Base-by-base conservation (phyloP, 2,797 vertebrate species). In the Remorina albescens region DNA sequence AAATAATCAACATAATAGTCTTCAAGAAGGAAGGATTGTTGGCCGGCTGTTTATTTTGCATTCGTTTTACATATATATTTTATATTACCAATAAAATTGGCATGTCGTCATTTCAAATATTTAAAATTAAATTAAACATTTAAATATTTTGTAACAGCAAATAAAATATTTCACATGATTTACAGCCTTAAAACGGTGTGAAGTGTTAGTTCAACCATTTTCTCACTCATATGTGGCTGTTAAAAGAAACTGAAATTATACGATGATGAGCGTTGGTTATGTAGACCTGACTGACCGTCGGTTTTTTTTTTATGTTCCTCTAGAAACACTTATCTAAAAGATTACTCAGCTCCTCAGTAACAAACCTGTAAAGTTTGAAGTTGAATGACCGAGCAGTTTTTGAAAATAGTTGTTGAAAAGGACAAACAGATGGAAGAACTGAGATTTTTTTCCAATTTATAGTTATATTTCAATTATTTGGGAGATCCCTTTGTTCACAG, bases 401-500 rank as follows among this genome's bases (percentile, higher is more conserved):
- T 34, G 32, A 34, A 9, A 34, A 34, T 8, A 30, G 6, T 30
- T 3, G 6, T 3, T 8, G 7, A 6, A 34, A 15, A 39, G 37
- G 37, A 39, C 37, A 39, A 13, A 37, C 36, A 37, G n/a, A n/a
- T n/a, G n/a, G 10, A 37, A 12, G 13, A 9, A 46, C 8, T 18
- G 6, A 36, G 34, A 41, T 41, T 41, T 41, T 15, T 41, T 15
- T 4, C 4, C 30, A 32, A 32, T 32, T 32, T 32, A 32, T 32
- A 42, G 16, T 7, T 18, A 42, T 5, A 42, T 67, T 44, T 53
- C 47, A 70, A 62, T 56, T 46, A 72, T 69, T 67, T 49, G n/a
- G 34, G 16, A 51, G 46, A 41, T n/a, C 55, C 57, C 53, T 82
- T 73, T 56, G 23, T 69, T 36, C 36, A 56, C 39, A 60, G 34